Percentiles rank a stretch among this genome's conserved stretches.
phyloP scores from a whole-genome alignment of 2,888 invertebrate genomes.

The Nyleta sp. region DNA sequence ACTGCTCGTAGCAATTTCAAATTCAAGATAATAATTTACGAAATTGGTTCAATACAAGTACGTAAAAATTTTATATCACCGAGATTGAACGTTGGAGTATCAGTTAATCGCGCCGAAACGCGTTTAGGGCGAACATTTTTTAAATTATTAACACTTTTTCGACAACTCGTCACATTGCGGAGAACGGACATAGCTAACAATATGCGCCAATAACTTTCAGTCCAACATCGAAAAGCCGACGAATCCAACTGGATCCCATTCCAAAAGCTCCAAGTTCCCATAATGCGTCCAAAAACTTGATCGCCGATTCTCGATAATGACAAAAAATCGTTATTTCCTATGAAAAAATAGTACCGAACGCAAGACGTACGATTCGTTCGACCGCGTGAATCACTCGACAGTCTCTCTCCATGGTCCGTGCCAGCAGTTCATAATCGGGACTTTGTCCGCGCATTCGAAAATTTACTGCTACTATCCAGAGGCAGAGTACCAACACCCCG shows the following conservation, averaged over 20 bases:
- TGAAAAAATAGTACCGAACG: neutral
- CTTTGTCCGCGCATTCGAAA: neutral
- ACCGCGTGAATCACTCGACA: neutral
- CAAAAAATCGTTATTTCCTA: neutral
- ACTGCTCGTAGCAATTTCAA: no score
- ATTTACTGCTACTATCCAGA: no score
- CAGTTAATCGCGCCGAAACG: neutral
- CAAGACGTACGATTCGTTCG: neutral
- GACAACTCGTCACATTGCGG: no score
- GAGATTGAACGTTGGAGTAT: neutral
- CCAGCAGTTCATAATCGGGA: neutral
- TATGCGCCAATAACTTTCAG: no score
- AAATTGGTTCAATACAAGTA: neutral
- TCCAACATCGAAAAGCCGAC: no score
- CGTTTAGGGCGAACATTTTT: neutral
- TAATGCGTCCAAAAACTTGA: neutral
- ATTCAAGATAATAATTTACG: neutral
- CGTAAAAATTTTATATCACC: neutral
- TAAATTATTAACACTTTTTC: no score
- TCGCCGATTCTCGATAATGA: neutral
- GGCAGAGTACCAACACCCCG: no score
- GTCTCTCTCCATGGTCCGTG: slow-evolving; percentile 6
- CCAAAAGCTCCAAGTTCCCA: neutral
- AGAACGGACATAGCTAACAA: no score
- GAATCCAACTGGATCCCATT: no score